A percentile compares a stretch with the other conserved stretches of the same genome.
Conservation (phyloP, 2,113 vertebrate genomes). For the Cnemophilus loriae region DNA sequence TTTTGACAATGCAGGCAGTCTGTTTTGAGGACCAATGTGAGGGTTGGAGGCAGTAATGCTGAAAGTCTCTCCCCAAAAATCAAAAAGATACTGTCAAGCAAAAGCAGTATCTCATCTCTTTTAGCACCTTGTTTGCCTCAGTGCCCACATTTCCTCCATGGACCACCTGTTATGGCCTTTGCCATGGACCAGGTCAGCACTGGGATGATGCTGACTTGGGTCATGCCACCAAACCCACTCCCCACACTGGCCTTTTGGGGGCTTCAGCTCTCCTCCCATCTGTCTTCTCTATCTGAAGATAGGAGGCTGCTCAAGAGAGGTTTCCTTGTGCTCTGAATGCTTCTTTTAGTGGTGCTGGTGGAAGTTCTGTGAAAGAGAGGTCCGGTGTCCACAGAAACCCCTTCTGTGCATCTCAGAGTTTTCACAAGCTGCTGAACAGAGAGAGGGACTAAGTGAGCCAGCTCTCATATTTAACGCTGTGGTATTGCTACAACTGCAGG, state of each 20-base stretch:
- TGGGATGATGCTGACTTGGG: not conserved
- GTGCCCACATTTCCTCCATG: not conserved
- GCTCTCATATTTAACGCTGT: not conserved
- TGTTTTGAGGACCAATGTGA: not conserved
- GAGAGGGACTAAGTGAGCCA: not conserved
- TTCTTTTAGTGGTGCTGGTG: not conserved
- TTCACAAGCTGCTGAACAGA: not conserved
- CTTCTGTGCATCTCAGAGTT: not conserved
- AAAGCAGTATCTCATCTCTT: not conserved
- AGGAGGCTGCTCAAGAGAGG: not conserved
- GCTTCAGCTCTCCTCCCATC: not conserved
- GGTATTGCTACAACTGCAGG: not conserved
- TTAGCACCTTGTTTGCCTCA: not conserved
- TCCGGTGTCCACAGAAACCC: not conserved
- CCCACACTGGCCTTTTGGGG: not conserved
- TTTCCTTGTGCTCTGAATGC: not conserved
- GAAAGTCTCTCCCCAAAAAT: not conserved
- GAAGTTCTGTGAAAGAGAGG: not conserved
- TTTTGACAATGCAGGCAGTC: not conserved
- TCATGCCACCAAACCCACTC: not conserved
- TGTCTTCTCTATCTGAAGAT: no score
- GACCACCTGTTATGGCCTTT: no score
- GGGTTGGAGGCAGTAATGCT: not conserved
- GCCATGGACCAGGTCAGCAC: rapidly evolving
- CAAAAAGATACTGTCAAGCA: not conserved